Percentiles rank a stretch among this genome's conserved stretches.
These are phyloP conservation scores for Chionodraco myersi DNA, from an alignment of 2,113 vertebrate species.

Conservation along the genomic window DNA sequence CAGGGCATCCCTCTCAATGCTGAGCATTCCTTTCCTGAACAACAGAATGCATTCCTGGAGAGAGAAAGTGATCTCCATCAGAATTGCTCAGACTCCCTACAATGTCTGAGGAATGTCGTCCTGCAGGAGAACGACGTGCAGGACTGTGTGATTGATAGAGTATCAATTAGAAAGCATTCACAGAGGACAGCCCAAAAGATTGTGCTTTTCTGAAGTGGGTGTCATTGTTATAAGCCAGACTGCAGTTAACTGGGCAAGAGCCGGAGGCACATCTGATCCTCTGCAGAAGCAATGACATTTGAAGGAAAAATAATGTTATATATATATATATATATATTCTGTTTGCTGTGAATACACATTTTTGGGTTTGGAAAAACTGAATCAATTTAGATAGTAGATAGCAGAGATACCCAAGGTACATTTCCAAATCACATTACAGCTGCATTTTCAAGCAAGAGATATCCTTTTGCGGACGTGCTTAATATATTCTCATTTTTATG, in stretches of 20 bases:
- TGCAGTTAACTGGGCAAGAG: slow-evolving; percentile 23
- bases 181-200: slow-evolving; percentile 33
- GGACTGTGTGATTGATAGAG: slow-evolving; percentile 72
- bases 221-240: slow-evolving; percentile 56
- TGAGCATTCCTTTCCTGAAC: slow-evolving; percentile 68
- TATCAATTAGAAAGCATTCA: slow-evolving; percentile 69
- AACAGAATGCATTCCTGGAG: slow-evolving; percentile 76
- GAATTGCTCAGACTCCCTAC: slow-evolving; percentile 69
- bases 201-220: slow-evolving; percentile 42
- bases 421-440: slow-evolving; percentile 16
- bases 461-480: slow-evolving; percentile 24
- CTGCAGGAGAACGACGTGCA: slow-evolving; percentile 57
- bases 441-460: slow-evolving; percentile 15
- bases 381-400: not conserved
- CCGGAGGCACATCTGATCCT: not conserved
- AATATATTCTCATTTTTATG: slow-evolving; percentile 24
- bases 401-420: slow-evolving; percentile 7
- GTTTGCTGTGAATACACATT: not conserved
- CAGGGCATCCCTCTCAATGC: slow-evolving; percentile 66
- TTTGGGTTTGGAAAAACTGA: not conserved
- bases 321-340: not conserved
- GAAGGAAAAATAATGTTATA: not conserved
- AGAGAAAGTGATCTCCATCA: slow-evolving; percentile 78
- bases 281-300: not conserved
- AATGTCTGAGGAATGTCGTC: slow-evolving; percentile 75